These are phyloP conservation scores for Zaprionus lineosus DNA, from an alignment of 2,888 invertebrate species.

Conservation along the genomic window DNA sequence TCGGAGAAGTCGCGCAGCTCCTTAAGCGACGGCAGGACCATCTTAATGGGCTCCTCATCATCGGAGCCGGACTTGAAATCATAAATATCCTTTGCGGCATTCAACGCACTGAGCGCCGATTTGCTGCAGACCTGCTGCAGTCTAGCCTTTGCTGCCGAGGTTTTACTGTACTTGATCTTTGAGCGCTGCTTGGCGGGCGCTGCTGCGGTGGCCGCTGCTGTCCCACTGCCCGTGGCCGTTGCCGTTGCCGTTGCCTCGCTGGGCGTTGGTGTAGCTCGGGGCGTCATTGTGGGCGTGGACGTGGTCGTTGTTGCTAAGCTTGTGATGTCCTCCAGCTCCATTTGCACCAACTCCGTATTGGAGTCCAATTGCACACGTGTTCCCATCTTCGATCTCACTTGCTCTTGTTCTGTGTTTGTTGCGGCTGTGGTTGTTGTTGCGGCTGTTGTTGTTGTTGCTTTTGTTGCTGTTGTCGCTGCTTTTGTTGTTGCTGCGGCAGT, in stretches of 20 bases:
- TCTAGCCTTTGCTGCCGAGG: constrained; percentile 57
- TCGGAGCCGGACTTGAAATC: constrained; percentile 83
- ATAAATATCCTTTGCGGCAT: constrained; percentile 76
- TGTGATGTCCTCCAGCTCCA: constrained; percentile 75
- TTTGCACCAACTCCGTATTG: constrained; percentile 78
- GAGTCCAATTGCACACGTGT: constrained; percentile 54
- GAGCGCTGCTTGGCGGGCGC: constrained; percentile 51
- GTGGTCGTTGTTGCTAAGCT: constrained; percentile 12
- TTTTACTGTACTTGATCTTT: constrained; percentile 64
- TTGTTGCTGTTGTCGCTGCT: neutral
- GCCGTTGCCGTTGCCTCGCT: constrained; percentile 34
- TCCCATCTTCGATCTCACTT: neutral
- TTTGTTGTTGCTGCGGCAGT: neutral
- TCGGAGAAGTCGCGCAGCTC: constrained; percentile 81
- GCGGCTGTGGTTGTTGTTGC: neutral
- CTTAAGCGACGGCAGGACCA: constrained; percentile 81
- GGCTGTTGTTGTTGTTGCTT: neutral
- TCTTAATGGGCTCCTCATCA: constrained; percentile 82
- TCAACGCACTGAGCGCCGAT: constrained; percentile 16
- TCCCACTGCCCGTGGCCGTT: constrained; percentile 23
- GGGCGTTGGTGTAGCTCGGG: constrained; percentile 16
- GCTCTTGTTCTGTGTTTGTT: neutral
- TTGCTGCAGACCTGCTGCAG: constrained; percentile 49
- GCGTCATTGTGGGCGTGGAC: constrained; percentile 19
- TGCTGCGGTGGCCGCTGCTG: neutral